phyloP scores from a whole-genome alignment of 2,113 vertebrate species.

The Xyrauchen texanus region DNA sequence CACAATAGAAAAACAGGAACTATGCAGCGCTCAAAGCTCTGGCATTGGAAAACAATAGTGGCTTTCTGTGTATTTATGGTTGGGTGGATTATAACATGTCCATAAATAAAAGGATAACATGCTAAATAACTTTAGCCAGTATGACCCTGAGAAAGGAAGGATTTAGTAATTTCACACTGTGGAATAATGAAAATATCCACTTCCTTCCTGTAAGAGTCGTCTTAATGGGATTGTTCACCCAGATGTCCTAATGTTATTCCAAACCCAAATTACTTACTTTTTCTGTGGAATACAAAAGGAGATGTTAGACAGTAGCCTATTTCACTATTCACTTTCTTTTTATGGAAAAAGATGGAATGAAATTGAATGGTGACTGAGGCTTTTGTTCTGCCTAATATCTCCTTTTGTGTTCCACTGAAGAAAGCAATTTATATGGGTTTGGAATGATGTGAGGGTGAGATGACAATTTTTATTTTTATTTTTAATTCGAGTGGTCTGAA shows the following conservation, averaged over 20 bases:
- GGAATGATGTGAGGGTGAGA: too few species aligned
- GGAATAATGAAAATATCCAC: constrained; percentile 10
- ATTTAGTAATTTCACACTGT: constrained; percentile 32
- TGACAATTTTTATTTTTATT: too few species aligned
- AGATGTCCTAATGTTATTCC: neutral
- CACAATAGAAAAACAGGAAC: neutral
- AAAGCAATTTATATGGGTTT: too few species aligned
- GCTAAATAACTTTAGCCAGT: neutral
- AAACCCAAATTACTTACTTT: too few species aligned
- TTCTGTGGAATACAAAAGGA: too few species aligned
- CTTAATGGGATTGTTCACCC: too few species aligned
- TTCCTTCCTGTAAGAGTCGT: neutral
- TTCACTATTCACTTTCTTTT: too few species aligned
- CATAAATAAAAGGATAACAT: constrained; percentile 11
- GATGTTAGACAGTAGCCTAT: too few species aligned
- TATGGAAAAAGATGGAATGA: too few species aligned
- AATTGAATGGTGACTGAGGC: too few species aligned
- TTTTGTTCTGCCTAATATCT: too few species aligned
- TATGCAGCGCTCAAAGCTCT: neutral
- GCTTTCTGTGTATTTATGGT: neutral
- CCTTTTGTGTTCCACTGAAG: too few species aligned
- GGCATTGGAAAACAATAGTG: constrained; percentile 1
- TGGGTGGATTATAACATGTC: constrained; percentile 7
- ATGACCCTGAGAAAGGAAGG: constrained; percentile 12
- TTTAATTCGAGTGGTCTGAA: constrained; percentile 7